Conservation (phyloP, 1,140 invertebrate species). For the Magallana angulata region DNA sequence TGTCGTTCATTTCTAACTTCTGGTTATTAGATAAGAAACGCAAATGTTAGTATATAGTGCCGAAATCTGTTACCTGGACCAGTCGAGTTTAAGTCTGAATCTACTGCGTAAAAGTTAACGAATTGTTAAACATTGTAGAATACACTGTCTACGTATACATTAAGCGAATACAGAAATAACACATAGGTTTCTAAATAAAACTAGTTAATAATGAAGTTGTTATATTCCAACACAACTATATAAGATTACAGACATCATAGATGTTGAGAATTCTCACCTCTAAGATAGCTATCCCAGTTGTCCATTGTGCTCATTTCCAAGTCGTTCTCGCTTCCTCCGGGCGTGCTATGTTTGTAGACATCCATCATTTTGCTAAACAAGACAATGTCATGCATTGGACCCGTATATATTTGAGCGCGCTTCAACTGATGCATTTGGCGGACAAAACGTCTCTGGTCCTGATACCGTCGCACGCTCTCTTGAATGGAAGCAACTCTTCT, state of each 20-base stretch:
- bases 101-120: neutral
- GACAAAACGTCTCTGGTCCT: constrained; percentile 63
- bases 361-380: constrained; percentile 71
- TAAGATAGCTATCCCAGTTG: constrained; percentile 67
- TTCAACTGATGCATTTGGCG: constrained; percentile 68
- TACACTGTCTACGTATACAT: neutral
- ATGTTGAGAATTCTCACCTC: constrained; percentile 56
- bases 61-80: constrained; percentile 13
- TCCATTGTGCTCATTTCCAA: constrained; percentile 54
- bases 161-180: neutral
- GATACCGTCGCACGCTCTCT: constrained; percentile 69
- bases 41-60: constrained; percentile 8
- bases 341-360: constrained; percentile 57
- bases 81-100: constrained; percentile 41
- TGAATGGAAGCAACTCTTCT: constrained; percentile 58
- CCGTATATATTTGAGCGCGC: constrained; percentile 67
- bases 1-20: too few species aligned
- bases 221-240: neutral
- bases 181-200: neutral
- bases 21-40: neutral
- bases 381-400: constrained; percentile 69
- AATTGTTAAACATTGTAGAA: neutral
- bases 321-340: constrained; percentile 55
- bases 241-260: neutral
- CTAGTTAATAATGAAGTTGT: neutral